Percentiles rank a stretch among this genome's conserved stretches.
Conservation (phyloP, 2,113 vertebrate genomes). For the Ictalurus punctatus region DNA sequence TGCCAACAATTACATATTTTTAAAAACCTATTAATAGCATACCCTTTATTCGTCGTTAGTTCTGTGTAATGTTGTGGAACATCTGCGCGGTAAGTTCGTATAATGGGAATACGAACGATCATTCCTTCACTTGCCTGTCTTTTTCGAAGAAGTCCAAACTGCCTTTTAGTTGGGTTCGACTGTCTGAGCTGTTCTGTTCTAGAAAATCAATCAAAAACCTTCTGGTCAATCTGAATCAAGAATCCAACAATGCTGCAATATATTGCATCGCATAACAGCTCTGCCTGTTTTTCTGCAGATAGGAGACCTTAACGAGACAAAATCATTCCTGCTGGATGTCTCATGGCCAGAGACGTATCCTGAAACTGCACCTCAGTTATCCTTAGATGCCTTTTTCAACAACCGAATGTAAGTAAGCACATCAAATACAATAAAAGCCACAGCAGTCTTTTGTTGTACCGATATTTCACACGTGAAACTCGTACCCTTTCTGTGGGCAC, state of each 20-base stretch:
- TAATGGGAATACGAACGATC: background rate
- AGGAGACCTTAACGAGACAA: conserved; percentile 87
- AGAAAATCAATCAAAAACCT: background rate
- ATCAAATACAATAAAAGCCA: background rate
- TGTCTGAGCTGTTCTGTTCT: background rate
- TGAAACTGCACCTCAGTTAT: conserved; percentile 85
- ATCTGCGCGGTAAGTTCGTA: background rate
- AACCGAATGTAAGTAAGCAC: conserved; percentile 85
- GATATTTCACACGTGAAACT: background rate
- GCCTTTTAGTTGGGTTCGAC: background rate
- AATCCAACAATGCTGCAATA: background rate
- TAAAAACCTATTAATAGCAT: background rate
- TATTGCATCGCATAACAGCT: no score
- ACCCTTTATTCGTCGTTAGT: background rate
- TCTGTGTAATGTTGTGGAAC: background rate
- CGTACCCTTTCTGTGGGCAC: background rate
- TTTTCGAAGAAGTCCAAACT: background rate
- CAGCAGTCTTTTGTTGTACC: background rate
- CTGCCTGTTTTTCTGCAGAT: conserved; percentile 72
- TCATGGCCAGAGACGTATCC: conserved; percentile 93
- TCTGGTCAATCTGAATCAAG: background rate
- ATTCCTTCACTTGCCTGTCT: background rate
- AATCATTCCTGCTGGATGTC: conserved; percentile 90
- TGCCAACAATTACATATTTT: background rate
- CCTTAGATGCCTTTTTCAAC: conserved; percentile 94